A percentile compares a stretch with the other conserved stretches of the same genome.
Evolutionary conservation across 2,797 vertebrate species (phyloP).

Genomic region (Kryptolebias ocellatus): DNA sequence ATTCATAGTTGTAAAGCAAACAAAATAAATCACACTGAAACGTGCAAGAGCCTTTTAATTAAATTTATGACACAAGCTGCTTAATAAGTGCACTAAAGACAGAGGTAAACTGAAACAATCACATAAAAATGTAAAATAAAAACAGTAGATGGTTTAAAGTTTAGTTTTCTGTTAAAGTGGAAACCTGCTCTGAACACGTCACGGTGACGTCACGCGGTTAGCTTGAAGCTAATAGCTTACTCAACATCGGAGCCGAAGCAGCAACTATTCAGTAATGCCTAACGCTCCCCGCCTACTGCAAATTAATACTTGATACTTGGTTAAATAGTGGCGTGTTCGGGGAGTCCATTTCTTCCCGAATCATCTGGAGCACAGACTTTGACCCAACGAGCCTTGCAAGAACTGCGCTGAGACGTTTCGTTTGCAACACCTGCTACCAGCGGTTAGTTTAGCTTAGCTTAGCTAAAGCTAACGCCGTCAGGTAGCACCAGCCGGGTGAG

Average conservation of each 20-base stretch:
- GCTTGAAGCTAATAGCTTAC: neutral
- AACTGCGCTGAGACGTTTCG: neutral
- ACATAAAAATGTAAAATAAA: too few relatives aligned
- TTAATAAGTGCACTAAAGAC: too few relatives aligned
- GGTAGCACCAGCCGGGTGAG: neutral
- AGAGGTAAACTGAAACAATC: too few relatives aligned
- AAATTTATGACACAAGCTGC: too few relatives aligned
- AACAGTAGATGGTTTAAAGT: neutral
- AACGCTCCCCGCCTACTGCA: neutral
- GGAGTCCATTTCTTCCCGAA: neutral
- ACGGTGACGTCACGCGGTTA: constrained; percentile 48
- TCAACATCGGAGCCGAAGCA: constrained; percentile 19
- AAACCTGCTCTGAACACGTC: constrained; percentile 26
- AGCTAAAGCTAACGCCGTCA: constrained; percentile 19
- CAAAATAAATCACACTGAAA: too few relatives aligned
- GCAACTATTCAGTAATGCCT: neutral
- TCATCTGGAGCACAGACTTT: too few relatives aligned
- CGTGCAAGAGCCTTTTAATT: too few relatives aligned
- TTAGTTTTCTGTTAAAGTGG: neutral
- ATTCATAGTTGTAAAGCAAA: too few relatives aligned
- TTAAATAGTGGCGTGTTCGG: neutral
- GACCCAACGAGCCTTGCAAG: neutral
- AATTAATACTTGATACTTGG: neutral
- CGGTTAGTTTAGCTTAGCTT: constrained; percentile 38
- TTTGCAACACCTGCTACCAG: constrained; percentile 42